phyloP scores from a whole-genome alignment of 2,797 vertebrate genomes.

The Tenualosa ilisha region DNA sequence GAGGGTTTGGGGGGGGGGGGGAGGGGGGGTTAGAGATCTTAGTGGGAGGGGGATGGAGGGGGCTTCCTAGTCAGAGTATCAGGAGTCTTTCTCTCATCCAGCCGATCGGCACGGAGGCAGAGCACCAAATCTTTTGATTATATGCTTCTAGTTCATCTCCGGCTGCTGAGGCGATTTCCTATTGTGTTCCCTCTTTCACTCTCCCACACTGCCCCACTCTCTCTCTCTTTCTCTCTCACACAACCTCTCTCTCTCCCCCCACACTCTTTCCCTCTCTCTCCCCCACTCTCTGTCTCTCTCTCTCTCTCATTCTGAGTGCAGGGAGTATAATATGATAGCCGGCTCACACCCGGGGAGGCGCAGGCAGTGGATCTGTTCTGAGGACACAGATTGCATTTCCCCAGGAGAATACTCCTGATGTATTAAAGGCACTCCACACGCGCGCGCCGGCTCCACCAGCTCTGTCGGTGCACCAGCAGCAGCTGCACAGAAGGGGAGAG shows the following conservation, averaged over 20 bases:
- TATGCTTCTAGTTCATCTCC: slow-evolving; percentile 62
- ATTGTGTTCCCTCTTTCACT: slow-evolving; percentile 58
- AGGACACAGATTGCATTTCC: slow-evolving; percentile 71
- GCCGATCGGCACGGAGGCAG: slow-evolving; percentile 15
- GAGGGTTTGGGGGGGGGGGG: not conserved
- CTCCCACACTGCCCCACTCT: not conserved
- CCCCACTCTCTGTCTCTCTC: not conserved
- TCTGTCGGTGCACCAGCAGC: not conserved
- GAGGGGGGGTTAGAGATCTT: not conserved
- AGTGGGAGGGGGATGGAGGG: not conserved
- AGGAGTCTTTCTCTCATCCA: slow-evolving; percentile 19
- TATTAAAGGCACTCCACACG: slow-evolving; percentile 64
- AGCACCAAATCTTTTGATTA: slow-evolving; percentile 64
- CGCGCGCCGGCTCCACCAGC: not conserved
- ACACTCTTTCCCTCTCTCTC: slow-evolving; percentile 37
- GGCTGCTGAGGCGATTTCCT: slow-evolving; percentile 59
- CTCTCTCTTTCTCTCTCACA: not conserved
- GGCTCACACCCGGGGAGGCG: slow-evolving; percentile 61
- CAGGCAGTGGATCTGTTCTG: slow-evolving; percentile 64
- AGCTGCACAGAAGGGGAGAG: slow-evolving; percentile 45
- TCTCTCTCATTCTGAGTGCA: slow-evolving; percentile 54
- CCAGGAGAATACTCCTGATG: slow-evolving; percentile 60
- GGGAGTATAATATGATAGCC: slow-evolving; percentile 61
- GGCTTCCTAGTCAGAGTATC: slow-evolving; percentile 15
- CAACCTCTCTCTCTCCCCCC: not conserved